Base-by-base conservation (phyloP, 2,113 vertebrate species). In the Cervus canadensis region DNA sequence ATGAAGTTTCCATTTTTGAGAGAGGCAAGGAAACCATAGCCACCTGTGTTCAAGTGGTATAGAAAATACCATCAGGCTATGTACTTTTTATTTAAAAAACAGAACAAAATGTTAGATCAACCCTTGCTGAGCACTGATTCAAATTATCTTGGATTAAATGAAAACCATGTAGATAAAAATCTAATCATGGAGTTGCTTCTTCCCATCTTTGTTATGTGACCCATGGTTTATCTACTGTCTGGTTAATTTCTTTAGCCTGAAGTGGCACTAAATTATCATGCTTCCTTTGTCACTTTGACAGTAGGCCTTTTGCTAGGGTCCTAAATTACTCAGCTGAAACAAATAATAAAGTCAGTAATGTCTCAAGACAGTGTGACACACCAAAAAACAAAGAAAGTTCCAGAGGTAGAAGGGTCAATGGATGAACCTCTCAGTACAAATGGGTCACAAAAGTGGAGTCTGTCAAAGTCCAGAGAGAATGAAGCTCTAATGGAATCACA, bases 161-260 rank as follows among this genome's bases (percentile, higher is more conserved):
- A 89, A 83, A 92, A 7, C 43, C 21, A 93, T 7, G 8, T 40
- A 62, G 54, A 62, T 48, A 62, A 94, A 92, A n/a, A 92, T 88
- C 67, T 89, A 84, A 88, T n/a, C 79, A 83, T 30, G 60, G 56
- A 87, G 85, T 21, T 74, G 57, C 13, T 67, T 74, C 56, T 89
- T 57, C 43, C 54, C 57, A 92, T 59, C 57, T 85, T 87, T 36
- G 57, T 15, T 83, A 16, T 23, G 13, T 45, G 21, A 64, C 2
- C 60, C 71, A 87, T 1, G 2, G 64, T 82, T 94, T 93, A 48
- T 81, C 76, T 91, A 67, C 52, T 91, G 6, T 62, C 56, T n/a
- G 78, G 86, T 90, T 94, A 76, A 96, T 48, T 93, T 93, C 64
- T 60, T 96, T 45, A 71, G 36, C 40, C n/a, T 93, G 36, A 97